Percentiles rank a stretch among this genome's conserved stretches.
phyloP scores from a whole-genome alignment of 2,888 invertebrate species.

The Drosophila greeni region DNA sequence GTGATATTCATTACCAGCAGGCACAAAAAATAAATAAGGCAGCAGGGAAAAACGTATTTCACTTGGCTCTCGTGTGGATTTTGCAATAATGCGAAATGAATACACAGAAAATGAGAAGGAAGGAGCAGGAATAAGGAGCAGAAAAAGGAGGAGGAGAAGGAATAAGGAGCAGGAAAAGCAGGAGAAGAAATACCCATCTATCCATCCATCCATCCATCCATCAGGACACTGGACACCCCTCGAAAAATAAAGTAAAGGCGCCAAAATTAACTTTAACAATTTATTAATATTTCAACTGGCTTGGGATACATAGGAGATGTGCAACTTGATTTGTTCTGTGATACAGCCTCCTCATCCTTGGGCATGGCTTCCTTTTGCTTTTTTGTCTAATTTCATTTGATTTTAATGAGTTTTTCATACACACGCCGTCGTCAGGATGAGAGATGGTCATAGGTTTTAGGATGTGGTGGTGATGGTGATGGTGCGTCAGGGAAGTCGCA shows the following conservation, averaged over 20 bases:
- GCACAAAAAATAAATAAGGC: constrained; percentile 8
- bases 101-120: constrained; percentile 30
- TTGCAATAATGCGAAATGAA: constrained; percentile 72
- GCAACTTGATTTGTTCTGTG: background rate
- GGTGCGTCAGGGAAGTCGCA: constrained; percentile 28
- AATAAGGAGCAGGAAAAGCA: no score
- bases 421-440: constrained; percentile 9
- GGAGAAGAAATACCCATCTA: no score
- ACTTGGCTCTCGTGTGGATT: constrained; percentile 53
- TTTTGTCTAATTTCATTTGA: constrained; percentile 70
- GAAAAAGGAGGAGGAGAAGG: no score
- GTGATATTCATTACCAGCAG: constrained; percentile 68
- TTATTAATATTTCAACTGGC: no score
- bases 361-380: constrained; percentile 29
- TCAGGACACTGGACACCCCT: constrained; percentile 25
- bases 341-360: constrained; percentile 3
- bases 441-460: constrained; percentile 3
- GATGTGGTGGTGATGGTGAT: background rate
- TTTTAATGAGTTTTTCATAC: constrained; percentile 72
- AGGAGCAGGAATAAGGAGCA: background rate
- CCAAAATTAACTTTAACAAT: constrained; percentile 50
- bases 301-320: no score
- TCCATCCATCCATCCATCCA: no score
- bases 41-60: constrained; percentile 43
- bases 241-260: constrained; percentile 60